Percentiles rank a stretch among this genome's conserved stretches.
Conservation (phyloP, 2,113 vertebrate genomes). For the Brachyhypopomus occidentalis region DNA sequence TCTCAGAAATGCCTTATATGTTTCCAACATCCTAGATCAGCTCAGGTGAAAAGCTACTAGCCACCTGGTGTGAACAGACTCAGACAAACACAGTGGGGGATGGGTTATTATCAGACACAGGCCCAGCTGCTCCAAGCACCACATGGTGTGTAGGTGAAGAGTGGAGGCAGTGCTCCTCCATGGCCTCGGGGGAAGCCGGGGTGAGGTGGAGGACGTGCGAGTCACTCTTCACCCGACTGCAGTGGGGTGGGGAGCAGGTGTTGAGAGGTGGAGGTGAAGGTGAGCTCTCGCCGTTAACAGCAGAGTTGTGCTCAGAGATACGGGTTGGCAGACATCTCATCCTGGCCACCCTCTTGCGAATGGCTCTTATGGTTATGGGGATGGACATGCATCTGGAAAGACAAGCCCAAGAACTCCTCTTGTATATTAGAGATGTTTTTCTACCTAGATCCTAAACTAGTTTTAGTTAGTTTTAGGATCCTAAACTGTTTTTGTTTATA, state of each 20-base stretch:
- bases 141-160: constrained; percentile 48
- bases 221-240: not conserved
- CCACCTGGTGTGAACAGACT: constrained; percentile 54
- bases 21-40: constrained; percentile 32
- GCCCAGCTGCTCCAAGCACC: constrained; percentile 51
- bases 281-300: not conserved
- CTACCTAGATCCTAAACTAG: too few relatives aligned
- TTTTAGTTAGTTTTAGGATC: too few relatives aligned
- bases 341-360: constrained; percentile 66
- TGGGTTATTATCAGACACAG: constrained; percentile 50
- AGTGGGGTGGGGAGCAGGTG: not conserved
- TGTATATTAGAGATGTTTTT: not conserved
- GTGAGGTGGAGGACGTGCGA: not conserved
- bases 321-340: constrained; percentile 3
- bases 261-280: not conserved
- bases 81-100: constrained; percentile 41
- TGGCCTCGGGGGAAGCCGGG: constrained; percentile 41
- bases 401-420: not conserved
- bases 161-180: constrained; percentile 38
- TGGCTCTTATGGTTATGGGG: constrained; percentile 75
- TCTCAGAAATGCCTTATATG: not conserved
- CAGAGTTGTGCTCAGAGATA: not conserved
- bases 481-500: too few relatives aligned
- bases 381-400: constrained; percentile 80
- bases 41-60: constrained; percentile 49